These are phyloP conservation scores for Laterallus jamaicensis DNA, from an alignment of 2,113 vertebrate species.

Conservation along the genomic window DNA sequence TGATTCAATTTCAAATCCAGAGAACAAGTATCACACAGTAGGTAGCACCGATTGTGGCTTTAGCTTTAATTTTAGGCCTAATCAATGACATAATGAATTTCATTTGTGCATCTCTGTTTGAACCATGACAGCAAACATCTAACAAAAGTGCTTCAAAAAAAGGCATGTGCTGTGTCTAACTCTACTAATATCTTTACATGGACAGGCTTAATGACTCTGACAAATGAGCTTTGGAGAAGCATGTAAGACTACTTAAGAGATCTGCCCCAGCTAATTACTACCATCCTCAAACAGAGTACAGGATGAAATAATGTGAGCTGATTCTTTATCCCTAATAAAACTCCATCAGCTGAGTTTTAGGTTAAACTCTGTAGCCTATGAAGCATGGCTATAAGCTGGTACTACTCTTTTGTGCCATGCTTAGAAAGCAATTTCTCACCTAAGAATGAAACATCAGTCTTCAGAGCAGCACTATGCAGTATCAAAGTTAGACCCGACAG, in stretches of 20 bases:
- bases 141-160: neutral
- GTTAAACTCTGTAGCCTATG: neutral
- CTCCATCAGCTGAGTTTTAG: neutral
- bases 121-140: neutral
- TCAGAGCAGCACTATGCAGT: neutral
- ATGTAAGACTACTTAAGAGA: neutral
- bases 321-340: neutral
- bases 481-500: neutral
- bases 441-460: neutral
- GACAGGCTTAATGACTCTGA: neutral
- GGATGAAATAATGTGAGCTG: neutral
- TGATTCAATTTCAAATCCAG: neutral
- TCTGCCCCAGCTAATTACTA: neutral
- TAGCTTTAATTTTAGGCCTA: neutral
- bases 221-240: neutral
- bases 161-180: neutral
- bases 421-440: neutral
- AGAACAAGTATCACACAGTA: neutral
- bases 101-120: neutral
- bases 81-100: neutral
- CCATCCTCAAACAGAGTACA: neutral
- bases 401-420: neutral
- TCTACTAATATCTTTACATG: neutral
- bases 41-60: fast-evolving
- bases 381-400: neutral